Conservation (phyloP, 2,113 vertebrate genomes). For the Sisor rabdophorus region DNA sequence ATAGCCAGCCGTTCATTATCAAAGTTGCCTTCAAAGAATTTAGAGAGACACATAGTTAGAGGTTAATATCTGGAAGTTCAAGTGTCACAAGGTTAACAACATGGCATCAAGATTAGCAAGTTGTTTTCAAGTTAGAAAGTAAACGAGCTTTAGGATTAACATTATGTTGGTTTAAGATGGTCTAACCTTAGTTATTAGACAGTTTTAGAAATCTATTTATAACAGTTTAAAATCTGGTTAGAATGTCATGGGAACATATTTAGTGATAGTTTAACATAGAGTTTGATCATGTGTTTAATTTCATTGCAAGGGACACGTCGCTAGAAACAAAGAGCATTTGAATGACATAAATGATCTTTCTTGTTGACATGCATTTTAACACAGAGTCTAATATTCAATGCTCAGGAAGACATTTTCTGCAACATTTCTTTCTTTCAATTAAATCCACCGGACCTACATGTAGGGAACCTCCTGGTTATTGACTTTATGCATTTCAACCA, state of each 20-base stretch:
- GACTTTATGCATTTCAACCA: slow-evolving; percentile 18
- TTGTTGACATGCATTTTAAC: slow-evolving; percentile 40
- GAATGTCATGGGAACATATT: slow-evolving; percentile 67
- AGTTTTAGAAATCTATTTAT: slow-evolving; percentile 69
- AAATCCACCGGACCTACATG: slow-evolving; percentile 18
- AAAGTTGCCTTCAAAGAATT: slow-evolving; percentile 98
- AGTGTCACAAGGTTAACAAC: slow-evolving; percentile 82
- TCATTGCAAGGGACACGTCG: slow-evolving; percentile 41
- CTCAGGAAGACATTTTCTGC: slow-evolving; percentile 54
- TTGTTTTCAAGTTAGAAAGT: slow-evolving; percentile 71
- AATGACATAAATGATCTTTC: slow-evolving; percentile 42
- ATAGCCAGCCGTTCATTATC: slow-evolving; percentile 99
- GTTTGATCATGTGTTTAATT: slow-evolving; percentile 43
- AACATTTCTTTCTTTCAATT: slow-evolving; percentile 30
- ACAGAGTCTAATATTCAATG: background rate
- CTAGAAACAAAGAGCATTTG: slow-evolving; percentile 54
- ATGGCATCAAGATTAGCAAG: slow-evolving; percentile 70
- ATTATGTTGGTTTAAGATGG: slow-evolving; percentile 65
- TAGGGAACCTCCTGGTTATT: slow-evolving; percentile 23
- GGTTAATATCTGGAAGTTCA: slow-evolving; percentile 84
- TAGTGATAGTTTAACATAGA: slow-evolving; percentile 64
- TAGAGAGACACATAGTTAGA: slow-evolving; percentile 88
- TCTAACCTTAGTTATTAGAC: slow-evolving; percentile 66
- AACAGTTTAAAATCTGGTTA: slow-evolving; percentile 74
- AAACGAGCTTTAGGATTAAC: slow-evolving; percentile 68